Conservation (phyloP, 2,797 vertebrate species). For the Balearica regulorum region DNA sequence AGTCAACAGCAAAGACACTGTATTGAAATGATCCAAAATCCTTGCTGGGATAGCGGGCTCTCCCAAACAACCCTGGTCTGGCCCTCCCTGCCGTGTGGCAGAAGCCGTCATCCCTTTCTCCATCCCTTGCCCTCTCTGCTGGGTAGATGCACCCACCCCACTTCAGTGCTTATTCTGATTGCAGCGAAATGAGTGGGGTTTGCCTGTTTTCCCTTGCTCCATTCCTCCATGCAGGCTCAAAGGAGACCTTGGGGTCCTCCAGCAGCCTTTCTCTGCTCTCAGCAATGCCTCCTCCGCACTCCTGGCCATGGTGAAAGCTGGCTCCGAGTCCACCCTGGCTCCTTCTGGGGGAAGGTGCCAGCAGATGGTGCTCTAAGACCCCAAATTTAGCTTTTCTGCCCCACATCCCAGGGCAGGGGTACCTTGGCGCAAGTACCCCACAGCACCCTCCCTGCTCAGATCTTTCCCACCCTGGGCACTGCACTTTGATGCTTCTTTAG, state of each 20-base stretch:
- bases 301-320: background rate
- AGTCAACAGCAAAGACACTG: background rate
- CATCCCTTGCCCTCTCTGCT: background rate
- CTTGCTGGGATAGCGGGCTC: background rate
- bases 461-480: background rate
- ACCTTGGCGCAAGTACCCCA: background rate
- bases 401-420: background rate
- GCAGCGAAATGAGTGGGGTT: background rate
- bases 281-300: background rate
- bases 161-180: background rate
- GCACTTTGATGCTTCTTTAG: background rate
- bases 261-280: background rate
- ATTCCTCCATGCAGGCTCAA: background rate
- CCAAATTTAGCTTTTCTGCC: background rate
- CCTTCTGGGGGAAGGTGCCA: background rate
- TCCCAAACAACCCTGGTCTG: background rate
- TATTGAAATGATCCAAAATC: background rate
- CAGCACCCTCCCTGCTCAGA: background rate
- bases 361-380: conserved; percentile 57
- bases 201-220: background rate
- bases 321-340: rapidly evolving
- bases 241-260: background rate
- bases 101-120: background rate
- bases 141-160: background rate
- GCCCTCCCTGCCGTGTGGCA: rapidly evolving